Conservation (phyloP, 37 sponge, comb jelly and placozoan species). For the Mnemiopsis leidyi region DNA sequence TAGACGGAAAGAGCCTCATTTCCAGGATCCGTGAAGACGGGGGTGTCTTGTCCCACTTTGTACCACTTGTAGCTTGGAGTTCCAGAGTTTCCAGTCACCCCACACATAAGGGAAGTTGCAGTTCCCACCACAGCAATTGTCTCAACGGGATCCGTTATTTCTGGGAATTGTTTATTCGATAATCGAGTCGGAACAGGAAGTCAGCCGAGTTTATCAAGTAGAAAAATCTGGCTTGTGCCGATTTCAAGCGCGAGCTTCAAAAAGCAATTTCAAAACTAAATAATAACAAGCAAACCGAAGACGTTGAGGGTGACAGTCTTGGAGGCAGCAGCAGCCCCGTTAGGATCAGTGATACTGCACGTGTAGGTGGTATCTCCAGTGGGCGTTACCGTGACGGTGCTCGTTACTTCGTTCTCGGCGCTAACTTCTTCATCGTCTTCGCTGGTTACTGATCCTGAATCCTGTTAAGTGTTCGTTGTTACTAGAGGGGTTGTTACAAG, state of each 20-base stretch:
- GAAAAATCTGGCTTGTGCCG: too few species aligned
- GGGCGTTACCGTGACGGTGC: background rate
- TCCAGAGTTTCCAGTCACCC: constrained; percentile 18
- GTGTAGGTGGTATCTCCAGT: background rate
- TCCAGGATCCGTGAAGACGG: background rate
- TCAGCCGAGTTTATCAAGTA: too few species aligned
- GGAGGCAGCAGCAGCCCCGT: background rate
- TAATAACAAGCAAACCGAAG: background rate
- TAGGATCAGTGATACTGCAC: background rate
- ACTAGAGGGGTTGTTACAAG: too few species aligned
- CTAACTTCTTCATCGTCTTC: background rate
- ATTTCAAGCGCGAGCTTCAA: too few species aligned
- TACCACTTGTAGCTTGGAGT: background rate
- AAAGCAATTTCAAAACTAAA: too few species aligned
- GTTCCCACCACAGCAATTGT: background rate
- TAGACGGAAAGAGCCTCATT: background rate
- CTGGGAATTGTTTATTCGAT: background rate
- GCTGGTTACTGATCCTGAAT: background rate
- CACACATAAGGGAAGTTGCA: background rate
- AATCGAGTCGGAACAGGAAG: too few species aligned
- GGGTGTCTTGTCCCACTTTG: background rate
- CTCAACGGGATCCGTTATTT: background rate
- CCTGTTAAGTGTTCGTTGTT: too few species aligned
- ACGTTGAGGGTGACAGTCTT: background rate
- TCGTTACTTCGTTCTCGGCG: background rate